Conservation (phyloP, 2,113 vertebrate species). For the Ceyx margarethae region DNA sequence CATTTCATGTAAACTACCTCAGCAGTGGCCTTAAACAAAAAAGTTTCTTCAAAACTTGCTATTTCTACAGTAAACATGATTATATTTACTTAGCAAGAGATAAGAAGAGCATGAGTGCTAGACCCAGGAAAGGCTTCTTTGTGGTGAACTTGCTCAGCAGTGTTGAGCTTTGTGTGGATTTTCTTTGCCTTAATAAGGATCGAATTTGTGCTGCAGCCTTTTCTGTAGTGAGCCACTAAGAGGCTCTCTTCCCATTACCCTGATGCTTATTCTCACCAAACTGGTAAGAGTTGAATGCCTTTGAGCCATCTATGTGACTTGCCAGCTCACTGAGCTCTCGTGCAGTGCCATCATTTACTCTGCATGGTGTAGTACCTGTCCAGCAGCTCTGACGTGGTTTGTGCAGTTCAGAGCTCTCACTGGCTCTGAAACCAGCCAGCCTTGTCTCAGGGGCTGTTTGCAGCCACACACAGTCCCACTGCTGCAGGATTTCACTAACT, state of each 20-base stretch:
- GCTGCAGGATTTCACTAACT: neutral
- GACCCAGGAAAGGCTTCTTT: neutral
- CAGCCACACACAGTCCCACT: neutral
- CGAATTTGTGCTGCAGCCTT: neutral
- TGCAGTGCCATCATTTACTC: neutral
- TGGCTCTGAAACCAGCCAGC: neutral
- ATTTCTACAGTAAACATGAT: slow-evolving; percentile 23
- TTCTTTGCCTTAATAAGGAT: slow-evolving; percentile 35
- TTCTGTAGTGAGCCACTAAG: slow-evolving; percentile 63
- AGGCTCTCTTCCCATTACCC: slow-evolving; percentile 69
- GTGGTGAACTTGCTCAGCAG: neutral
- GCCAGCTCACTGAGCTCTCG: neutral
- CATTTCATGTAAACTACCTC: neutral
- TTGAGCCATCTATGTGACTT: slow-evolving; percentile 40
- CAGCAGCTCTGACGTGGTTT: neutral
- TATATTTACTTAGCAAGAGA: slow-evolving; percentile 6
- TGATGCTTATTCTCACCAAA: slow-evolving; percentile 41
- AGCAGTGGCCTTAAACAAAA: neutral
- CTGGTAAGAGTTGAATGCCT: slow-evolving; percentile 48
- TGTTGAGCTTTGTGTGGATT: slow-evolving; percentile 16
- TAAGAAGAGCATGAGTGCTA: neutral
- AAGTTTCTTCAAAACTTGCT: neutral
- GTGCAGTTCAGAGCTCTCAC: neutral
- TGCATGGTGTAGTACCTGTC: neutral
- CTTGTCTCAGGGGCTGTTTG: neutral